Evolutionary conservation across 2,797 vertebrate species (phyloP).

Genomic region (Columba guinea): DNA sequence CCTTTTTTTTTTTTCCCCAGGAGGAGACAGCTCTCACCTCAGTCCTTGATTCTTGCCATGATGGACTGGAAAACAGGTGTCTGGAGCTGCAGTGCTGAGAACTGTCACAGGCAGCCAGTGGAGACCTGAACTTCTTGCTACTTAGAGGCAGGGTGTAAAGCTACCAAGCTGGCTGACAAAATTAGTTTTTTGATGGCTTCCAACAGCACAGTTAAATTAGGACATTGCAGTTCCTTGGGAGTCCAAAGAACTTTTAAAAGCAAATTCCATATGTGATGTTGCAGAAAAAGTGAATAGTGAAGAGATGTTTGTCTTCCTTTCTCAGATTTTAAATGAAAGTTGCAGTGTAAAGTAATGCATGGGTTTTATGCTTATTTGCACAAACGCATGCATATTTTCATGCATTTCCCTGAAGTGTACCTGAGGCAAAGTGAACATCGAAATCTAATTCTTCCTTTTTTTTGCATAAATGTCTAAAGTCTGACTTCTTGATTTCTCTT

Average conservation of each 20-base stretch:
- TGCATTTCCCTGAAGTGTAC: conserved; percentile 1
- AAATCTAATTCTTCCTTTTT: neutral
- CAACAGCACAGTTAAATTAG: neutral
- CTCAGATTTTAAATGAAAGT: neutral
- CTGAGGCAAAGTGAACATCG: neutral
- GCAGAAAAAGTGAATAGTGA: neutral
- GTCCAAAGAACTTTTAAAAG: neutral
- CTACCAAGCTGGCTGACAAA: neutral
- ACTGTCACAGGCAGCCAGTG: neutral
- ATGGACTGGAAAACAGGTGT: neutral
- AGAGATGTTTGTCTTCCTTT: neutral
- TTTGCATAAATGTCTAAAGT: conserved; percentile 7
- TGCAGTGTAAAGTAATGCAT: neutral
- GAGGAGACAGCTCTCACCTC: neutral
- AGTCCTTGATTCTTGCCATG: neutral
- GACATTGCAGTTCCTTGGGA: neutral
- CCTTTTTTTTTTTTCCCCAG: neutral
- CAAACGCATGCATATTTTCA: conserved; percentile 14
- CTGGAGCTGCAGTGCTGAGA: neutral
- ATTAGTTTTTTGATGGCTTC: neutral
- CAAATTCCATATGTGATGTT: neutral
- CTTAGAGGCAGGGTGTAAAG: neutral
- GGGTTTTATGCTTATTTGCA: neutral
- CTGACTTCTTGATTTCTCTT: neutral
- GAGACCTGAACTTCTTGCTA: neutral